A percentile compares a stretch with the other conserved stretches of the same genome.
Conservation (phyloP, 2,888 invertebrate genomes). For the Sminthurinus aureus region DNA sequence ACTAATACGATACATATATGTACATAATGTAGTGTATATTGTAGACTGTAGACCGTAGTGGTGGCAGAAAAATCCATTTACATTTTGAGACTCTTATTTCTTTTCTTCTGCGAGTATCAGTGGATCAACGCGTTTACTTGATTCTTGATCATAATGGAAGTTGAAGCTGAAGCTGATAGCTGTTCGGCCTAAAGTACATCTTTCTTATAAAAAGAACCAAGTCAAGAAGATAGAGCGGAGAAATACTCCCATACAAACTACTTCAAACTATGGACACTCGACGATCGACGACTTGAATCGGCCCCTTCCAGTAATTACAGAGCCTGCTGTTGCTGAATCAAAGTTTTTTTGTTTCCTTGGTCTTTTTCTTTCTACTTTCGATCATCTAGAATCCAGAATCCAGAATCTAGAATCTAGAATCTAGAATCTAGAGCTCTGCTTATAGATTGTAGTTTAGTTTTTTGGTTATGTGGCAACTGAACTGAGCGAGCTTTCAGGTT, state of each 20-base stretch:
- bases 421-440: no score
- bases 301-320: constrained; percentile 13
- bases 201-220: background rate
- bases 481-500: no score
- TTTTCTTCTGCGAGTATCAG: constrained; percentile 10
- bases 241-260: background rate
- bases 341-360: constrained; percentile 8
- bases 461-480: no score
- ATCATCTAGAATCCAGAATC: background rate
- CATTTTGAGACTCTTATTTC: constrained; percentile 9
- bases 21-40: no score
- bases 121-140: constrained; percentile 3
- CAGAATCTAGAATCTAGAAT: background rate
- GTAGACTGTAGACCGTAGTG: no score
- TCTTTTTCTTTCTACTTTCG: no score
- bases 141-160: background rate
- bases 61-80: constrained; percentile 17
- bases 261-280: background rate
- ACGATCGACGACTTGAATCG: background rate
- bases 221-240: background rate
- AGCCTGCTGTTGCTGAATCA: constrained; percentile 18
- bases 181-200: background rate
- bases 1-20: no score
- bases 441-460: no score
- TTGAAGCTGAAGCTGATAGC: background rate